These are phyloP conservation scores for Strix uralensis DNA, from an alignment of 2,113 vertebrate species.

Conservation along the genomic window DNA sequence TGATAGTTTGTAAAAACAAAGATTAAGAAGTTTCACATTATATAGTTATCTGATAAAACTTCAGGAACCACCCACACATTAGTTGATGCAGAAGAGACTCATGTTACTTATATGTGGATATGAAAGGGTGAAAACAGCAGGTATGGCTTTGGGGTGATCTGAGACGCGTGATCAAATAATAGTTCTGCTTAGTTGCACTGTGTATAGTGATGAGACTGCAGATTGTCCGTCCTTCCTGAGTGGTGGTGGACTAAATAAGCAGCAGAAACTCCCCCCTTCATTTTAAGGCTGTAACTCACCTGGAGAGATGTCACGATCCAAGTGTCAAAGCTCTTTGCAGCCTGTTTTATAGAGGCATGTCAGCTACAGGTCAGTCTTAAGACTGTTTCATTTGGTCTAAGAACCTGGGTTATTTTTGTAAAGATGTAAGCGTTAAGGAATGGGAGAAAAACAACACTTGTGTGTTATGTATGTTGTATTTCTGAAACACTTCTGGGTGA, in stretches of 20 bases:
- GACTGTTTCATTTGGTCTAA: background rate
- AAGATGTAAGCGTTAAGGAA: background rate
- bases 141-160: background rate
- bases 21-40: accelerated
- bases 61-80: no score
- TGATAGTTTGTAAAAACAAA: background rate
- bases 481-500: background rate
- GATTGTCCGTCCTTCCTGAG: background rate
- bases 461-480: background rate
- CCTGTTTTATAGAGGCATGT: background rate
- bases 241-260: background rate
- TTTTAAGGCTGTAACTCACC: background rate
- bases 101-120: accelerated
- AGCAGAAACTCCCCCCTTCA: background rate
- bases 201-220: background rate
- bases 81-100: background rate
- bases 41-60: no score
- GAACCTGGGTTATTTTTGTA: background rate
- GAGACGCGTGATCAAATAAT: background rate
- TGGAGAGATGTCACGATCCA: background rate
- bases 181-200: background rate
- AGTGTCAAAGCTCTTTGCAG: background rate
- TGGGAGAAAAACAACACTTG: background rate
- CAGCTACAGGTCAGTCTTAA: background rate
- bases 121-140: background rate